Percentiles rank a stretch among this genome's conserved stretches.
Conservation (phyloP, 2,888 invertebrate genomes). For the Hemaris fuciformis region DNA sequence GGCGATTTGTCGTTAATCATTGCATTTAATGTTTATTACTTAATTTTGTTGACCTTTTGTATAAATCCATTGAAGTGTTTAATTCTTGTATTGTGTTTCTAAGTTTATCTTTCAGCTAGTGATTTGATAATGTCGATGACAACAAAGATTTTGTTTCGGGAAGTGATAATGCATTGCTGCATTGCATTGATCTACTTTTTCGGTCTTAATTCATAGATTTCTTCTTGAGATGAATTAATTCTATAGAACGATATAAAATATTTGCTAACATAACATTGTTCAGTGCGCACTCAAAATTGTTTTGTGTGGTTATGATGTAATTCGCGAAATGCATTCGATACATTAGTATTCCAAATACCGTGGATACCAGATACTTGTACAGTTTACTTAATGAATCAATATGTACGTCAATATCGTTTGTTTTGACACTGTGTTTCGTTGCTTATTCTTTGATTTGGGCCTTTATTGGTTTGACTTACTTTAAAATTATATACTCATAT, state of each 20-base stretch:
- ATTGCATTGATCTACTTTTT: too few relatives aligned
- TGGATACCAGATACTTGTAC: neutral
- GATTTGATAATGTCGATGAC: too few relatives aligned
- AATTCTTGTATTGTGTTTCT: neutral
- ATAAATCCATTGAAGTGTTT: neutral
- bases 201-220: too few relatives aligned
- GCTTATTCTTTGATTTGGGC: neutral
- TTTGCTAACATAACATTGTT: neutral
- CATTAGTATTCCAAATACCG: neutral
- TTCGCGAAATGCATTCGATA: neutral
- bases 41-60: neutral
- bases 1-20: neutral
- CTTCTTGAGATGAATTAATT: too few relatives aligned
- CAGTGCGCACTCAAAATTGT: neutral
- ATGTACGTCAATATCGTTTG: neutral
- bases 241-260: neutral
- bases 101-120: neutral
- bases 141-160: too few relatives aligned
- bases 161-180: too few relatives aligned
- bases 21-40: neutral
- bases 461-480: too few relatives aligned
- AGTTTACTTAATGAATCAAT: neutral
- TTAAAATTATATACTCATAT: too few relatives aligned
- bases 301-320: neutral
- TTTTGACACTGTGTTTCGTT: neutral